Conservation (phyloP, 2,888 invertebrate genomes). For the Agonopterix alstromeriana region DNA sequence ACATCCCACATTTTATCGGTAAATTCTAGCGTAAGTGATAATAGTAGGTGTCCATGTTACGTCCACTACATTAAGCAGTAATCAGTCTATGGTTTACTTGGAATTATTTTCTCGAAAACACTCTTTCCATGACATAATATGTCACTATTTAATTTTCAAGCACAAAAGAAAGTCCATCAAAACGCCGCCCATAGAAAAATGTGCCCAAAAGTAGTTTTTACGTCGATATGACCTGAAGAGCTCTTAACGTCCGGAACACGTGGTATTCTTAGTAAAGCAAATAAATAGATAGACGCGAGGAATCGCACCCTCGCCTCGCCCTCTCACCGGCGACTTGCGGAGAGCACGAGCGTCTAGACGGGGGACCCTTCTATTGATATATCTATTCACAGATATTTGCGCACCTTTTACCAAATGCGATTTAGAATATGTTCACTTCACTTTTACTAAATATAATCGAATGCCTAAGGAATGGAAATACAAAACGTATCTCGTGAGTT, state of each 20-base stretch:
- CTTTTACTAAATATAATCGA: background rate
- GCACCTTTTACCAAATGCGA: slow-evolving; percentile 6
- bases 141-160: no score
- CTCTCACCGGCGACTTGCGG: slow-evolving; percentile 57
- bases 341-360: slow-evolving; percentile 62
- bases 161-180: no score
- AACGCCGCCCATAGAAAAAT: background rate
- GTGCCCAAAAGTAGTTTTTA: background rate
- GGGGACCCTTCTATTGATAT: slow-evolving; percentile 44
- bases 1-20: no score
- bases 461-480: slow-evolving; percentile 5
- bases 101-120: no score
- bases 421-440: slow-evolving; percentile 6
- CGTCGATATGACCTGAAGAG: slow-evolving; percentile 25
- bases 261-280: slow-evolving; percentile 60
- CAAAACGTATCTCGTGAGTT: slow-evolving; percentile 16
- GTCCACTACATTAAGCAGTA: no score
- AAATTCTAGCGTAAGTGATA: no score
- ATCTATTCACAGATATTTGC: slow-evolving; percentile 11
- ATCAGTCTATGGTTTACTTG: no score
- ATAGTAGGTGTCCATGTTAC: no score
- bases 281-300: slow-evolving; percentile 64
- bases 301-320: slow-evolving; percentile 50
- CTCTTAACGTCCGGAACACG: slow-evolving; percentile 54
- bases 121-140: no score